A percentile compares a stretch with the other conserved stretches of the same genome.
Conservation (phyloP, 2,888 invertebrate genomes). For the Morpho helenor region DNA sequence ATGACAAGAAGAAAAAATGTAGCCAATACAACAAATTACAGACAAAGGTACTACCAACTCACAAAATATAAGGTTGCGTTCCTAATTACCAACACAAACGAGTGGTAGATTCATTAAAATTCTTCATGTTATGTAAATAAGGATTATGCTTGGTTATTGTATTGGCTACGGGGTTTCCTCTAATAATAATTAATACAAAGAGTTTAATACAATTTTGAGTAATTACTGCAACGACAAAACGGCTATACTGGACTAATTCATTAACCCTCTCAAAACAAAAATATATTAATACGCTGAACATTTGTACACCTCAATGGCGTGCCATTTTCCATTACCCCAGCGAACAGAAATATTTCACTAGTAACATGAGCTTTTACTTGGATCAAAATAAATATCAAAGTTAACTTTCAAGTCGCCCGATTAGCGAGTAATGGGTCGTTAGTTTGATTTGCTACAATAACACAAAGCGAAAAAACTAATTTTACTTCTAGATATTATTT, state of each 20-base stretch:
- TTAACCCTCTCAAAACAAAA: slow-evolving; percentile 3
- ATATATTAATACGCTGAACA: background rate
- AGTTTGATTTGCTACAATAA: slow-evolving; percentile 23
- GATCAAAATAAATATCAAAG: slow-evolving; percentile 21
- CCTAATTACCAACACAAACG: too few relatives aligned
- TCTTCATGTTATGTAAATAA: too few relatives aligned
- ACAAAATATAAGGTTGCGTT: too few relatives aligned
- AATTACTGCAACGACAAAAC: background rate
- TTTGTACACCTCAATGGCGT: slow-evolving; percentile 20
- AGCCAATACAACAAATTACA: too few relatives aligned
- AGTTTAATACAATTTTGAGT: too few relatives aligned
- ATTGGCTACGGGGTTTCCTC: too few relatives aligned
- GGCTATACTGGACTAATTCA: slow-evolving; percentile 3
- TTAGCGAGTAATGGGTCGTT: slow-evolving; percentile 25
- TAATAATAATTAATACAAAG: too few relatives aligned
- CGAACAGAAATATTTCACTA: slow-evolving; percentile 22
- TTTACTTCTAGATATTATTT: slow-evolving; percentile 9
- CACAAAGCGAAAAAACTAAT: slow-evolving; percentile 15
- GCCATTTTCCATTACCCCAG: slow-evolving; percentile 22
- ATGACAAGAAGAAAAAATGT: too few relatives aligned
- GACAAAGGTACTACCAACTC: too few relatives aligned
- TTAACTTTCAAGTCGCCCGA: slow-evolving; percentile 25
- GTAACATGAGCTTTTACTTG: slow-evolving; percentile 25
- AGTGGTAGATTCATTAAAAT: too few relatives aligned
- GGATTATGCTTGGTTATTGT: too few relatives aligned